Base-by-base conservation (phyloP, 2,888 invertebrate genomes). In the Epiblema foenella region DNA sequence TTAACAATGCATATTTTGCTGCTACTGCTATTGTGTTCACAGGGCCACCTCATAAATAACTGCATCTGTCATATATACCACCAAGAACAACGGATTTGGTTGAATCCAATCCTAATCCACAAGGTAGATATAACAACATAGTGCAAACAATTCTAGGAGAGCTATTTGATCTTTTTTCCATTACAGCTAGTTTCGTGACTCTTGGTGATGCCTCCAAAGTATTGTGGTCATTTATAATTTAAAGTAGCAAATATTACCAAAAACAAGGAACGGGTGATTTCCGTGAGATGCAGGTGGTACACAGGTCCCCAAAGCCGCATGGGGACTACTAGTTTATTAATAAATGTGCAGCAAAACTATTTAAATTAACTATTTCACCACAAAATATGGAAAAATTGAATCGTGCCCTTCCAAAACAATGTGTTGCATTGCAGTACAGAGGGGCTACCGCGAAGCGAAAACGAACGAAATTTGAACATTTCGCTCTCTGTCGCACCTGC, bases 161-260 rank as follows among this genome's bases (percentile, higher is more conserved):
- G n/a, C 15, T 42, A 15, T 39, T 39, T 3, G 11, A 39, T 15
- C 4, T 12, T 4, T n/a, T 42, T 42, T 15, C n/a, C n/a, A n/a
- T 46, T 46, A 46, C n/a, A 46, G 46, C n/a, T n/a, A 8, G 46
- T n/a, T 46, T 46, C 46, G 46, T 46, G 46, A 46, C 46, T n/a
- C 46, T 46, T 0, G 46, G 46, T 46, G 46, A 46, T 46, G 46
- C 46, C 46, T 7, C n/a, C 46, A n/a, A 46, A n/a, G n/a, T 46
- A 46, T 46, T 46, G 46, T 7, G 46, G 46, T n/a, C 46, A 46
- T 46, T 46, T 46, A n/a, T 46, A 46, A 8, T 7, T 46, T 46
- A 46, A 46, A 46, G n/a, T n/a, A 46, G 46, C 46, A n/a, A 46
- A 46, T 12, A 7, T n/a, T 8, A n/a, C 8, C 8, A 46, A 46